phyloP scores from a whole-genome alignment of 2,113 vertebrate genomes.

The Marcusenius ussheri region DNA sequence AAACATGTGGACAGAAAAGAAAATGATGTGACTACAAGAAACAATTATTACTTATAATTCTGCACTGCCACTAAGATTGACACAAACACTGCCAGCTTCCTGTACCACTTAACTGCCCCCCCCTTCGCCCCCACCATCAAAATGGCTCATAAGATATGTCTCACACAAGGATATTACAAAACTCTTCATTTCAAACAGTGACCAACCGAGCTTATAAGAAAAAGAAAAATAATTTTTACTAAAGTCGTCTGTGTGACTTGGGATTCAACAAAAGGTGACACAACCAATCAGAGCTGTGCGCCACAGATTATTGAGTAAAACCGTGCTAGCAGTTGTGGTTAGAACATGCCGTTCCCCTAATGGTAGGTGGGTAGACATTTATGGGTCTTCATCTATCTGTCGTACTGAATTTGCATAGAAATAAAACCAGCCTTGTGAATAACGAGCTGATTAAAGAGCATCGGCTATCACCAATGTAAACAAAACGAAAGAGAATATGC shows the following conservation, averaged over 20 bases:
- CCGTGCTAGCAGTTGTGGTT: conserved; percentile 26
- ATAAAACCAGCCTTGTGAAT: conserved; percentile 35
- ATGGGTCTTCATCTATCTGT: conserved; percentile 35
- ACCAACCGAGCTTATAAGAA: not conserved
- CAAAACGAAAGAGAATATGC: conserved; percentile 53
- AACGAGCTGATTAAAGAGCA: conserved; percentile 32
- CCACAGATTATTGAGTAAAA: conserved; percentile 38
- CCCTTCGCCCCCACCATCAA: not conserved
- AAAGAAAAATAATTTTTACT: not conserved
- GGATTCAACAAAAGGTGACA: conserved; percentile 21
- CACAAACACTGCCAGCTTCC: not conserved
- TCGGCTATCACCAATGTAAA: conserved; percentile 55
- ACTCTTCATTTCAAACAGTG: not conserved
- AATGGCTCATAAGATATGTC: not conserved
- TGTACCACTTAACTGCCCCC: not conserved
- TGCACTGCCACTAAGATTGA: not conserved
- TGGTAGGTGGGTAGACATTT: conserved; percentile 38
- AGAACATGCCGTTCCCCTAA: conserved; percentile 54
- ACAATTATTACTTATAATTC: not conserved
- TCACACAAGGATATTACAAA: not conserved
- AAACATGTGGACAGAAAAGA: not conserved
- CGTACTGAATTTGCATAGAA: conserved; percentile 39
- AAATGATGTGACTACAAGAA: not conserved
- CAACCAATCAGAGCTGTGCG: conserved; percentile 23
- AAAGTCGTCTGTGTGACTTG: not conserved